Evolutionary conservation across 1,140 invertebrate genomes (phyloP).

Genomic region (Drosophila pandora): DNA sequence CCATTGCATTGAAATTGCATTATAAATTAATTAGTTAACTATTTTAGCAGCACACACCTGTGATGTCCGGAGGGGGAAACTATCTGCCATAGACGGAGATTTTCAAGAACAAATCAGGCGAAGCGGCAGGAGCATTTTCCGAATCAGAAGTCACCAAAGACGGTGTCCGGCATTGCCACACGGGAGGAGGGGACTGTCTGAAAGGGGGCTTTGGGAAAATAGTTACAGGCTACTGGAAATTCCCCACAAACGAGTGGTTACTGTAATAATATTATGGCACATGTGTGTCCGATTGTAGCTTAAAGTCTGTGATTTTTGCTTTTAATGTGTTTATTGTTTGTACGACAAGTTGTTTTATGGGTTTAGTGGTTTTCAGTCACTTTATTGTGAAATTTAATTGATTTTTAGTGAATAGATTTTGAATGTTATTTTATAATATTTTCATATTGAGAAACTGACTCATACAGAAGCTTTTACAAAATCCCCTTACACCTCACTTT

Average conservation of each 20-base stretch:
- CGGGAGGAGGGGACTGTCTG: no score
- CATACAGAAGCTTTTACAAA: no score
- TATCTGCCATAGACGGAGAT: slow-evolving; percentile 24
- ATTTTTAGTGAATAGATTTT: no score
- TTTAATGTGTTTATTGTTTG: neutral
- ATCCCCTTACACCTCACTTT: neutral
- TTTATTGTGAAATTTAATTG: neutral
- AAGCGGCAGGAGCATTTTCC: neutral
- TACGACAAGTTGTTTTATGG: neutral
- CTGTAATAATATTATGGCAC: slow-evolving; percentile 14
- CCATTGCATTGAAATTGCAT: slow-evolving; percentile 51
- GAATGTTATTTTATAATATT: no score
- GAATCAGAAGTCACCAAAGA: slow-evolving; percentile 29
- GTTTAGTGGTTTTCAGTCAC: neutral
- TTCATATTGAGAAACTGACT: no score
- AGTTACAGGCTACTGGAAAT: slow-evolving; percentile 18
- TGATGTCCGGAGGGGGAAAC: slow-evolving; percentile 1
- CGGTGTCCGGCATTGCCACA: neutral
- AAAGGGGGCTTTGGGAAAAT: slow-evolving; percentile 32
- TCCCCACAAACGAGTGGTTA: slow-evolving; percentile 15
- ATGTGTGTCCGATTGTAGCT: slow-evolving; percentile 5
- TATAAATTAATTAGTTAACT: slow-evolving; percentile 68
- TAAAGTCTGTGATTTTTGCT: neutral
- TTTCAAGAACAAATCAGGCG: slow-evolving; percentile 36
- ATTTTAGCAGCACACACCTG: slow-evolving; percentile 59